A percentile compares a stretch with the other conserved stretches of the same genome.
Conservation (phyloP, 2,888 invertebrate genomes). For the Hirtodrosophila duncani region DNA sequence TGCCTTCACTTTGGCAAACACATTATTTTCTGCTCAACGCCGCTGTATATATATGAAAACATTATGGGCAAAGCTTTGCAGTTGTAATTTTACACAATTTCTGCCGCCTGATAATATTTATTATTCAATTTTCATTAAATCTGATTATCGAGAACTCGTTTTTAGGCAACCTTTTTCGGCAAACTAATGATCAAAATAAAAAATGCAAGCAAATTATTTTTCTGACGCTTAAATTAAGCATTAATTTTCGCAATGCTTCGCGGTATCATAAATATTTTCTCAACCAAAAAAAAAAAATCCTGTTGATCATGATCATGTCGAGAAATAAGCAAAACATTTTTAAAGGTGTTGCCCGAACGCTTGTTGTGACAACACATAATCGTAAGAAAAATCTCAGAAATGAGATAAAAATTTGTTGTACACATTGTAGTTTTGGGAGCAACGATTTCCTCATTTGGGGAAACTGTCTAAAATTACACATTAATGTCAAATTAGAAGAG, state of each 20-base stretch:
- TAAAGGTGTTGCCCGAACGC: slow-evolving; percentile 55
- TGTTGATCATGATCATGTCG: slow-evolving; percentile 40
- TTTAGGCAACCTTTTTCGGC: slow-evolving; percentile 18
- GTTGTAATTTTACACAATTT: slow-evolving; percentile 50
- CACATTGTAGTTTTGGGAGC: slow-evolving; percentile 12
- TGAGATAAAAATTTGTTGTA: slow-evolving; percentile 4
- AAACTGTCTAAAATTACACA: slow-evolving; percentile 31
- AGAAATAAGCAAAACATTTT: slow-evolving; percentile 49
- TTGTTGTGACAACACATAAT: slow-evolving; percentile 56
- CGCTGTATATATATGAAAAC: no score
- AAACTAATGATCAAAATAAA: slow-evolving; percentile 7
- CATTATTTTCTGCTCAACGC: not conserved
- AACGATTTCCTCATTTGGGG: slow-evolving; percentile 7
- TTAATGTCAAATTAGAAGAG: slow-evolving; percentile 51
- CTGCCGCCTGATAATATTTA: slow-evolving; percentile 62
- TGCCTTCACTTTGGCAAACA: slow-evolving; percentile 1
- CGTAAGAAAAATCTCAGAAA: slow-evolving; percentile 21
- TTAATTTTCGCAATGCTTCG: slow-evolving; percentile 56
- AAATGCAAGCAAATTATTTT: slow-evolving; percentile 63
- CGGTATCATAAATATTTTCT: slow-evolving; percentile 52
- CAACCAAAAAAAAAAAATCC: slow-evolving; percentile 18
- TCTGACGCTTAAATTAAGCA: slow-evolving; percentile 67
- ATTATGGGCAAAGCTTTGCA: slow-evolving; percentile 37
- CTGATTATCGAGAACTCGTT: slow-evolving; percentile 60
- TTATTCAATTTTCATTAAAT: slow-evolving; percentile 71